Base-by-base conservation (phyloP, 2,888 invertebrate genomes). In the Notocelia uddmanniana region DNA sequence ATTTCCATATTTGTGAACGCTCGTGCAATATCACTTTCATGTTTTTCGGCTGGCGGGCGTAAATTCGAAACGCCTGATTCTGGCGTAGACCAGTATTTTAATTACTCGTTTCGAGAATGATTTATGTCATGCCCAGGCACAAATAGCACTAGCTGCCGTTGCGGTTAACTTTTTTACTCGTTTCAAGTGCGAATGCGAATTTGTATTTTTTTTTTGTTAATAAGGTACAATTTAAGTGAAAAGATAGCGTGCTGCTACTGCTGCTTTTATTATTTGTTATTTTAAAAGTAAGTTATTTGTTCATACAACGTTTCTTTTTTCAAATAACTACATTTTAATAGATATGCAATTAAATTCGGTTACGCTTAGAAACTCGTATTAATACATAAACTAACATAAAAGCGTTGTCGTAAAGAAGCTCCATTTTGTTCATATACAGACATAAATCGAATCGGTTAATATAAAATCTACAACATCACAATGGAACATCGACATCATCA, bases 81-180 rank as follows among this genome's bases (percentile, higher is more conserved):
- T 87, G 89, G 87, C 86, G 84, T 89, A 84, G 87, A 88, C 86
- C 88, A 90, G 90, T 88, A 87, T 93, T 94, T 94, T 94, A 94
- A 94, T 93, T 93, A 94, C 91, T 92, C 87, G 90, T 90, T 92
- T 90, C 83, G 83, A 82, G 88, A 88, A 93, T 93, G 94, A 94
- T 93, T 93, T 92, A 93, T 91, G 82, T 83, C 83, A 82, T 80
- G 80, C 78, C 78, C 84, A 84, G 79, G 83, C 83, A 80, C 83
- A 83, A 85, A 84, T 83, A 86, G 82, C 85, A 83, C 84, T 83
- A 78, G 80, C 76, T 78, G 78, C 78, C 80, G 79, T 82, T 76
- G 78, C 74, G 79, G 78, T 79, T 76, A 76, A 79, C 78, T 82
- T 80, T 82, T 83, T 82, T 79, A 81, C 80, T 80, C 79, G 79